Evolutionary conservation across 1,140 invertebrate genomes (phyloP).

Genomic region (Drosophila navojoa): DNA sequence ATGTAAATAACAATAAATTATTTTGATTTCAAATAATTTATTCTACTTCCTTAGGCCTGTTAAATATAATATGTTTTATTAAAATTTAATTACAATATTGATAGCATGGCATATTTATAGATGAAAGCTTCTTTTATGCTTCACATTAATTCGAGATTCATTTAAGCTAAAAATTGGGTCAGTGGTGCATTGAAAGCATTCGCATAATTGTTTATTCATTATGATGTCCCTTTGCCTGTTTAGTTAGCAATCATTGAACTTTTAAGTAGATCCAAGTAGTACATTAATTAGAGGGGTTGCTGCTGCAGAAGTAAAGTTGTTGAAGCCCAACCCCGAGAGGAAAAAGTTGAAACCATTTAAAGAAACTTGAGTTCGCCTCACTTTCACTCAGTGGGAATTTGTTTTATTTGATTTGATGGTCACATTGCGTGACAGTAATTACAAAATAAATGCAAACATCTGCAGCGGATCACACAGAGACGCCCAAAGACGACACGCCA

Average conservation of each 20-base stretch:
- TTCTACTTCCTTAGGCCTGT: no score
- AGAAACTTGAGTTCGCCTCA: constrained; percentile 34
- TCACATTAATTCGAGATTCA: background rate
- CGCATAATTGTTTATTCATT: constrained; percentile 53
- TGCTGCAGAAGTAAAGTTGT: constrained; percentile 14
- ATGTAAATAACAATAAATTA: no score
- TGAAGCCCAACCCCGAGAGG: constrained; percentile 14
- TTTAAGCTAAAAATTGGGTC: constrained; percentile 4
- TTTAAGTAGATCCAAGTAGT: constrained; percentile 16
- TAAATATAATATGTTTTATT: no score
- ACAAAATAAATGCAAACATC: constrained; percentile 81
- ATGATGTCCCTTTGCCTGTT: constrained; percentile 6
- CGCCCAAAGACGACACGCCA: constrained; percentile 28
- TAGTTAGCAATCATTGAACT: constrained; percentile 40
- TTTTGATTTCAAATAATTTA: no score
- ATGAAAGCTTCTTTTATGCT: background rate
- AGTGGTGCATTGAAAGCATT: constrained; percentile 14
- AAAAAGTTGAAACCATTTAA: constrained; percentile 40
- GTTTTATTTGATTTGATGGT: constrained; percentile 80
- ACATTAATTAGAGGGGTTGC: constrained; percentile 48
- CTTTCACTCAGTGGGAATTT: constrained; percentile 54
- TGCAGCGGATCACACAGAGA: constrained; percentile 63
- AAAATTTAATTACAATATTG: no score
- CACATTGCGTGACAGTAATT: constrained; percentile 80
- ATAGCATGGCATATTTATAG: no score